Percentiles rank a stretch among this genome's conserved stretches.
phyloP scores from a whole-genome alignment of 2,113 vertebrate species.

The Fregetta grallaria region DNA sequence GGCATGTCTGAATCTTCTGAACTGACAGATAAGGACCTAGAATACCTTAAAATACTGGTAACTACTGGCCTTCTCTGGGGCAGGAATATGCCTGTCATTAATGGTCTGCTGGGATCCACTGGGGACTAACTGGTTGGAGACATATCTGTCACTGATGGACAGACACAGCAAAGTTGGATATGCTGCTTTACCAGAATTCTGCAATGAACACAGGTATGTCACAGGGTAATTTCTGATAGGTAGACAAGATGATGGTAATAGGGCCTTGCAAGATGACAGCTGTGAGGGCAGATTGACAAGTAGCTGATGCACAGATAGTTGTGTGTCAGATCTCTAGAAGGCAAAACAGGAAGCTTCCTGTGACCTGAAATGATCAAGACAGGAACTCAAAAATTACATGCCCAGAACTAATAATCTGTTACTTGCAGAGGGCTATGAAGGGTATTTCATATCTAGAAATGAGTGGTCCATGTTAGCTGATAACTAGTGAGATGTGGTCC shows the following conservation, averaged over 20 bases:
- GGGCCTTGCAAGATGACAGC: background rate
- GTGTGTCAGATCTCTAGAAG: background rate
- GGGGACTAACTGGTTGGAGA: fast-evolving
- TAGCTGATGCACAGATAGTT: background rate
- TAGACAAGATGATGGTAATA: background rate
- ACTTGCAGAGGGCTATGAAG: background rate
- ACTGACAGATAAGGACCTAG: background rate
- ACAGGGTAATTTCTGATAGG: background rate
- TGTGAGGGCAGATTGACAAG: background rate
- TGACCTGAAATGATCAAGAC: background rate
- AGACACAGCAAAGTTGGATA: fast-evolving
- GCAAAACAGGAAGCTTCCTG: background rate
- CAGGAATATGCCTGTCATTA: background rate
- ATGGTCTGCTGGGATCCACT: background rate
- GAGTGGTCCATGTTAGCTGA: background rate
- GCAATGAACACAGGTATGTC: background rate
- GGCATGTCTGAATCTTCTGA: background rate
- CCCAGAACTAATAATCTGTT: background rate
- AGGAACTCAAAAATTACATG: background rate
- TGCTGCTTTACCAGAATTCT: background rate
- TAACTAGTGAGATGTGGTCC: background rate
- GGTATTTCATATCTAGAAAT: background rate
- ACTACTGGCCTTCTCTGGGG: background rate
- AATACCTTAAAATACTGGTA: background rate
- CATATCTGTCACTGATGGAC: background rate